These are phyloP conservation scores for Tuberolachnus salignus DNA, from an alignment of 2,888 invertebrate species.

Conservation along the genomic window DNA sequence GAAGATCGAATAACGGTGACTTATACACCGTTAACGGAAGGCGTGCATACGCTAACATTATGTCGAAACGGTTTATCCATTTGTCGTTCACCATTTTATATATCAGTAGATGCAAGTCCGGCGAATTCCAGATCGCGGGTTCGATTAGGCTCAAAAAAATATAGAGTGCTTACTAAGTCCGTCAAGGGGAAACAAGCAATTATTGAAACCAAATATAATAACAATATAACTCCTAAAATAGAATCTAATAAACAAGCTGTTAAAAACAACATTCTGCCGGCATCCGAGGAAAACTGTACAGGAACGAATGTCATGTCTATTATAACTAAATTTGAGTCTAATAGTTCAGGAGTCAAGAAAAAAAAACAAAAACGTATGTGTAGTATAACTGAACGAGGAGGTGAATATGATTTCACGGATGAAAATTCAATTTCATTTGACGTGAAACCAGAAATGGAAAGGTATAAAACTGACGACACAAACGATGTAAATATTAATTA, in stretches of 20 bases:
- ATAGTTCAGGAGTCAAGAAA: not conserved
- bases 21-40: slow-evolving; percentile 24
- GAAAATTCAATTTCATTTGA: not conserved
- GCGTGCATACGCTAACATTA: slow-evolving; percentile 23
- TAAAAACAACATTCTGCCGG: not conserved
- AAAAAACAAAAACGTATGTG: not conserved
- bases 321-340: slow-evolving; percentile 41
- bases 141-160: slow-evolving; percentile 31
- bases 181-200: not conserved
- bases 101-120: slow-evolving; percentile 31
- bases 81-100: slow-evolving; percentile 43
- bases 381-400: not conserved
- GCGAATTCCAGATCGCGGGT: slow-evolving; percentile 22
- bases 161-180: not conserved
- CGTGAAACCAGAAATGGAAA: not conserved
- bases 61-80: not conserved
- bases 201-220: not conserved
- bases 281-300: not conserved
- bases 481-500: not conserved
- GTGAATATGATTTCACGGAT: not conserved
- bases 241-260: not conserved
- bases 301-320: slow-evolving; percentile 37
- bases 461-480: not conserved
- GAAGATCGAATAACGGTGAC: slow-evolving; percentile 29
- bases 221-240: not conserved